A percentile compares a stretch with the other conserved stretches of the same genome.
Conservation (phyloP, 2,888 invertebrate genomes). For the Chorisops tibialis region DNA sequence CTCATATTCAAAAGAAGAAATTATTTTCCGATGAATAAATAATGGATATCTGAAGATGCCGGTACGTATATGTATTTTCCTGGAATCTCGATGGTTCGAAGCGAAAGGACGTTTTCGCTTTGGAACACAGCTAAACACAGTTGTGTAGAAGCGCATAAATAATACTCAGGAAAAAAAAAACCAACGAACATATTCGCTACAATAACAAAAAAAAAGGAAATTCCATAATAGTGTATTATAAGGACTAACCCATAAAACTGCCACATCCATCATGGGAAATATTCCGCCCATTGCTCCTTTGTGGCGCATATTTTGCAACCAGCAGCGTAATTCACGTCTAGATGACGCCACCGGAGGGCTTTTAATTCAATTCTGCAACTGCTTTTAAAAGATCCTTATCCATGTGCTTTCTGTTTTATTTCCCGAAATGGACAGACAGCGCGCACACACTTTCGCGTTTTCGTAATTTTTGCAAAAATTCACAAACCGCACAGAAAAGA, state of each 20-base stretch:
- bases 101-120: background rate
- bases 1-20: too few species aligned
- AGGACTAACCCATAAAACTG: constrained; percentile 29
- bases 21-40: constrained; percentile 10
- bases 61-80: background rate
- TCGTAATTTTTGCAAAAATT: background rate
- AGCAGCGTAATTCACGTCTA: constrained; percentile 16
- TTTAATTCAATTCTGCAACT: constrained; percentile 19
- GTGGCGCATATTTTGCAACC: background rate
- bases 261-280: constrained; percentile 25
- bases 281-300: constrained; percentile 17
- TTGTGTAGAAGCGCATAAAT: constrained; percentile 10
- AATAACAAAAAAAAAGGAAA: background rate
- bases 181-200: background rate
- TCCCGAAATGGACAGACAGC: background rate
- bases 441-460: background rate
- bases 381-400: background rate
- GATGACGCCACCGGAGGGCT: constrained; percentile 20
- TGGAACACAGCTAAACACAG: too few species aligned
- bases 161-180: constrained; percentile 1
- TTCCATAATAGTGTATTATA: constrained; percentile 15
- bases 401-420: background rate
- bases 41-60: background rate
- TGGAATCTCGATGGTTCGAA: background rate
- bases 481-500: background rate